Base-by-base conservation (phyloP, 2,888 invertebrate genomes). In the Tinea semifulvella region DNA sequence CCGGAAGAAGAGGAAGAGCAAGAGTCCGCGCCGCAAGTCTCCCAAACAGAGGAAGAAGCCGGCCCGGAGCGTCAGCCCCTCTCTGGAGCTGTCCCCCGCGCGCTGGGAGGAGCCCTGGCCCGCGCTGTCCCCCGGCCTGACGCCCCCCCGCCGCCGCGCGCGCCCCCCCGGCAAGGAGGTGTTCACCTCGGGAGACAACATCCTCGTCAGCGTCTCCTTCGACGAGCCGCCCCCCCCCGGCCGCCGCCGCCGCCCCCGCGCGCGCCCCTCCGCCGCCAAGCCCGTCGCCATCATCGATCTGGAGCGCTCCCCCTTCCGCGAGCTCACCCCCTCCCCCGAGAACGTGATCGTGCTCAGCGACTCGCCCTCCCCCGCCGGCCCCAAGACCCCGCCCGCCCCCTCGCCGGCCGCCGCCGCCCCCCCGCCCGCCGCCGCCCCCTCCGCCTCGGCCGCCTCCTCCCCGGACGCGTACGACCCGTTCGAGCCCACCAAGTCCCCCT, bases 171-270 rank as follows among this genome's bases (percentile, higher is more conserved):
- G 91, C 2, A 95, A 95, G 65, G 94, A 94, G 72, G 93, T 96
- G 2, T 95, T 94, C 65, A 93, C 95, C 0, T 94, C 94, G 8
- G 95, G 95, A 2, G 93, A 95, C 69, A 95, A 94, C 65, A 95
- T 96, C 57, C 84, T 96, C 50, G 94, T 96, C 8, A 94, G 94
- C 71, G 93, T 96, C 13, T 94, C 93, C 68, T 96, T 95, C 70
- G 31, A 17, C n/a, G 43, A 43, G 13, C n/a, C 7, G 3, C 13
- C 18, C 10, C 10, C 20, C 7, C 3, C 31, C 4, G 4, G 40
- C n/a, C 17, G 51, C 18, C 56, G 58, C 0, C 58, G 63, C 36
- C 49, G 50, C 36, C 45, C 52, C 43, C 48, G 48, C 47, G 56
- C 60, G 14, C 13, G 20, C 42, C 44, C 25, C 6, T 56, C 54